These are phyloP conservation scores for Torymus aiolomorphi DNA, from an alignment of 2,888 invertebrate species.

Conservation along the genomic window DNA sequence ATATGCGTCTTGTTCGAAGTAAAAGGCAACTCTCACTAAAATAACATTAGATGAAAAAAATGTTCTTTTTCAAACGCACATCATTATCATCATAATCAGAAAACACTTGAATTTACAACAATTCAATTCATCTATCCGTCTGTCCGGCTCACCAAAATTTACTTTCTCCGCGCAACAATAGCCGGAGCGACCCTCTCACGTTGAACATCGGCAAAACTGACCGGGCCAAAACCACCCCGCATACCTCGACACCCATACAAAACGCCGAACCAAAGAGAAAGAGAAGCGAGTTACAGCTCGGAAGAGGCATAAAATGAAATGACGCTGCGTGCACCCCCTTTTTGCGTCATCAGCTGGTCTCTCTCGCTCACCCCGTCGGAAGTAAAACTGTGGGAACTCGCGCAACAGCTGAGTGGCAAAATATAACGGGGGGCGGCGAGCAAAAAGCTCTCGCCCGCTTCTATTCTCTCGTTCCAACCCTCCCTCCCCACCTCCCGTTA, in stretches of 20 bases:
- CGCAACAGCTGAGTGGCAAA: slow-evolving; percentile 21
- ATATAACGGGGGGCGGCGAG: slow-evolving; percentile 15
- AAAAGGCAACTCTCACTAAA: too few species aligned
- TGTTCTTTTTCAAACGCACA: too few species aligned
- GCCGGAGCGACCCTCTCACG: background rate
- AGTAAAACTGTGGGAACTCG: slow-evolving; percentile 20
- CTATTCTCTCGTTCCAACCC: background rate
- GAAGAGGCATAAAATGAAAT: too few species aligned
- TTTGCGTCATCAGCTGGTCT: too few species aligned
- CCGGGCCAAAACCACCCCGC: slow-evolving; percentile 13
- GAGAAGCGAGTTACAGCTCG: background rate
- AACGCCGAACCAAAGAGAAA: slow-evolving; percentile 3
- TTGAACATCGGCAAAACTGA: background rate
- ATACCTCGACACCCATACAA: slow-evolving; percentile 7
- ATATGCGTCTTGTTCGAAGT: too few species aligned
- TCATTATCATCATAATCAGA: too few species aligned
- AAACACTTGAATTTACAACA: too few species aligned
- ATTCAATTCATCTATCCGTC: too few species aligned
- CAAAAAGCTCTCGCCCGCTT: background rate
- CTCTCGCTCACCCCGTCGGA: background rate
- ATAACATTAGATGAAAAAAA: too few species aligned
- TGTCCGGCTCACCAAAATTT: too few species aligned
- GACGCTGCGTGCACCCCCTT: too few species aligned
- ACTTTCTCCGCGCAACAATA: too few species aligned
- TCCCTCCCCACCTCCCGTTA: background rate